phyloP scores from a whole-genome alignment of 2,888 invertebrate genomes.

The Leptopilina myrica region DNA sequence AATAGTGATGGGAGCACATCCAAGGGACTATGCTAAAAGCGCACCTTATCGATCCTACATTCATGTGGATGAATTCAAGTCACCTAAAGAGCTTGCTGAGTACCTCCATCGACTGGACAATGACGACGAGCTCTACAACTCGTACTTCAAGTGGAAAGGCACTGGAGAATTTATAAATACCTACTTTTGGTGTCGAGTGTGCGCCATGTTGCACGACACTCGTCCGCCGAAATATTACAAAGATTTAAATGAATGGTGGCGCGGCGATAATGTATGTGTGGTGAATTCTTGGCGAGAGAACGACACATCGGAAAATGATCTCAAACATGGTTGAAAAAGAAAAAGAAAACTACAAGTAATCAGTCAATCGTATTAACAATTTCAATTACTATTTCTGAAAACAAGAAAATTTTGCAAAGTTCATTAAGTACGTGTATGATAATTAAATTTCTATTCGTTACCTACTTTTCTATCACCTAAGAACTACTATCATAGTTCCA shows the following conservation, averaged over 20 bases:
- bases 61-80: constrained; percentile 96
- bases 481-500: too few species aligned
- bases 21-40: constrained; percentile 91
- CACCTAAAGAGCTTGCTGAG: constrained; percentile 90
- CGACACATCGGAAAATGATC: constrained; percentile 54
- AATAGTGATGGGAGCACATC: constrained; percentile 97
- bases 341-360: neutral
- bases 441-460: too few species aligned
- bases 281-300: constrained; percentile 83
- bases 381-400: neutral
- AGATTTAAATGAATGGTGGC: constrained; percentile 96
- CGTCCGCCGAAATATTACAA: constrained; percentile 81
- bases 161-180: constrained; percentile 98
- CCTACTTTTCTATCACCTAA: neutral
- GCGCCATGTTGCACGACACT: constrained; percentile 88
- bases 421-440: neutral
- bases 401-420: neutral
- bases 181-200: constrained; percentile 94
- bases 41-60: constrained; percentile 95
- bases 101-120: constrained; percentile 91
- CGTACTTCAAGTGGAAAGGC: constrained; percentile 96
- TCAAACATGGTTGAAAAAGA: neutral
- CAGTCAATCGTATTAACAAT: constrained; percentile 9
- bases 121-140: constrained; percentile 94
- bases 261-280: constrained; percentile 88